Conservation (phyloP, 2,888 invertebrate genomes). For the Oxystoma pomonae region DNA sequence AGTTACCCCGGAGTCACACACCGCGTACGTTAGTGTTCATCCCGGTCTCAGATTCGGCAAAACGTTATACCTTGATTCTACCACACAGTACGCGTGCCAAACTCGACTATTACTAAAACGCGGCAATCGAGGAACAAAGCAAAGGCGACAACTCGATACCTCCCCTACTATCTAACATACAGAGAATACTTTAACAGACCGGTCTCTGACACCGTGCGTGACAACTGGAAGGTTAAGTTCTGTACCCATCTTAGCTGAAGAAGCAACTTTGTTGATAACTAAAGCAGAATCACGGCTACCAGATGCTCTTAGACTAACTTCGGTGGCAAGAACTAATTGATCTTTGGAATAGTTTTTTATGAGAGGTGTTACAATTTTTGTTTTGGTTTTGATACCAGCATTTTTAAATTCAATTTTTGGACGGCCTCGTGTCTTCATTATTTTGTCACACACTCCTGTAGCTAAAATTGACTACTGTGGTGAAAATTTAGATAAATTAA, state of each 20-base stretch:
- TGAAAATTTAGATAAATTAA: not conserved
- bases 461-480: conserved; percentile 1
- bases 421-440: conserved; percentile 3
- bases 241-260: not conserved
- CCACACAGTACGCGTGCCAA: not conserved
- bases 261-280: not conserved
- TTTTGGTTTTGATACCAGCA: conserved; percentile 2
- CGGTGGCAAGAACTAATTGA: not conserved
- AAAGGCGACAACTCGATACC: not conserved
- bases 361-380: conserved; percentile 3
- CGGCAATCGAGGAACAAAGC: not conserved
- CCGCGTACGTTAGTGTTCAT: not conserved
- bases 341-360: conserved; percentile 2
- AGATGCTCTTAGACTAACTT: not conserved
- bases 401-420: conserved; percentile 4
- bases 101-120: not conserved
- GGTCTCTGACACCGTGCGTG: conserved; percentile 8
- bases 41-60: not conserved
- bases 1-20: not conserved
- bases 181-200: not conserved
- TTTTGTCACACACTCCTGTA: conserved; percentile 5
- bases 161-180: not conserved
- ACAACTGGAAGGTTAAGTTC: conserved; percentile 2
- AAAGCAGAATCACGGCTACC: not conserved
- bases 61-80: not conserved